Conservation (phyloP, 2,797 vertebrate species). For the Hybognathus amarus region DNA sequence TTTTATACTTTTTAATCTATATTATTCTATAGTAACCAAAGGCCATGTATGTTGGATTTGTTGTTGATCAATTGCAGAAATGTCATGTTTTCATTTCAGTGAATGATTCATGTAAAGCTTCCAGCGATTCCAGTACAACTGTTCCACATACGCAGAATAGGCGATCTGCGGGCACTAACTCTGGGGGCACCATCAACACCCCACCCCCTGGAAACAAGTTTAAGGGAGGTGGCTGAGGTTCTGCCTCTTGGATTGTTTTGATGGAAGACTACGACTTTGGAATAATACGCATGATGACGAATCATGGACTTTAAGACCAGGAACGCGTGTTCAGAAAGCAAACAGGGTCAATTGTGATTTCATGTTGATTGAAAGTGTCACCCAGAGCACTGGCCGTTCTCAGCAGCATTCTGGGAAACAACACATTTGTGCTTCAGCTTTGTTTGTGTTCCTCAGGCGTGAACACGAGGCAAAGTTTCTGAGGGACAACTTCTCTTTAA, state of each 20-base stretch:
- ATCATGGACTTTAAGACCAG: slow-evolving; percentile 10
- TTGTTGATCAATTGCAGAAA: too few species aligned
- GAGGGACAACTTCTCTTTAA: neutral
- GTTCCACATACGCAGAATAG: too few species aligned
- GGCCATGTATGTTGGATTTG: too few species aligned
- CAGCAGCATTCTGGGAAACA: neutral
- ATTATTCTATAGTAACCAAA: too few species aligned
- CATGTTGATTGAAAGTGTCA: slow-evolving; percentile 17
- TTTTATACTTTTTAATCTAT: too few species aligned
- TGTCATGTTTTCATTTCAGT: too few species aligned
- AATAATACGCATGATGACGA: slow-evolving; percentile 16
- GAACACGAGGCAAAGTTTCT: slow-evolving; percentile 1
- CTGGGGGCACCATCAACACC: too few species aligned
- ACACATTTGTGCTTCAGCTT: slow-evolving; percentile 30
- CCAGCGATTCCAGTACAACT: too few species aligned
- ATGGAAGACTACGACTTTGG: slow-evolving; percentile 2
- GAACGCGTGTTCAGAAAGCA: slow-evolving; percentile 27
- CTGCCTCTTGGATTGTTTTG: neutral
- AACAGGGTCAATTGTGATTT: slow-evolving; percentile 18
- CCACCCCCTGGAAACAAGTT: too few species aligned
- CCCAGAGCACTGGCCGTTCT: neutral
- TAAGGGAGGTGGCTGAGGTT: too few species aligned
- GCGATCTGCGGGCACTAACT: too few species aligned
- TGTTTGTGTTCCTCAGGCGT: slow-evolving; percentile 8
- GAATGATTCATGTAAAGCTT: too few species aligned